Conservation (phyloP, 2,113 vertebrate genomes). For the Scomber scombrus region DNA sequence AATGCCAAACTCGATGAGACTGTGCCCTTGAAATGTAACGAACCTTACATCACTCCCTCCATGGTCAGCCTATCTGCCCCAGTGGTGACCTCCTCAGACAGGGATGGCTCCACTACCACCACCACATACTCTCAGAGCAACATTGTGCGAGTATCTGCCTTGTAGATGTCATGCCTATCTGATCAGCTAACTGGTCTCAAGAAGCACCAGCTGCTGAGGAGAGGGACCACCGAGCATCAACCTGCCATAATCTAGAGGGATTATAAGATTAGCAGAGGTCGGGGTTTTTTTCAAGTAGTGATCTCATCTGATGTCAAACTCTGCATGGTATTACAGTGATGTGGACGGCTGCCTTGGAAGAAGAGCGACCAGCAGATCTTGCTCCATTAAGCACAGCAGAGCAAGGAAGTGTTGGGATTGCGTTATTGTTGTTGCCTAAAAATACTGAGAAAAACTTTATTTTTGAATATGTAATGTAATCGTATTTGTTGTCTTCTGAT, state of each 20-base stretch:
- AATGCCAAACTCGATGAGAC: conserved; percentile 97
- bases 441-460: conserved; percentile 76
- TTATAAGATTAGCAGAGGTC: conserved; percentile 70
- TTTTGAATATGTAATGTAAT: conserved; percentile 79
- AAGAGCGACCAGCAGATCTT: conserved; percentile 71
- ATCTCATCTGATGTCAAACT: conserved; percentile 81
- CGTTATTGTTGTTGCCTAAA: conserved; percentile 77
- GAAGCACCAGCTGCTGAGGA: conserved; percentile 75
- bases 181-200: conserved; percentile 66
- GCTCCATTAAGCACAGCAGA: conserved; percentile 79
- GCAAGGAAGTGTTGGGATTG: conserved; percentile 56
- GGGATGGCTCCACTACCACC: conserved; percentile 89
- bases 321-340: conserved; percentile 76
- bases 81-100: conserved; percentile 91
- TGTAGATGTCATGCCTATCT: conserved; percentile 87
- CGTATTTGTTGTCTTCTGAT: conserved; percentile 72
- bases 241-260: conserved; percentile 82
- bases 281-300: conserved; percentile 64
- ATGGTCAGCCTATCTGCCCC: conserved; percentile 96
- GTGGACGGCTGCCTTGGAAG: conserved; percentile 66
- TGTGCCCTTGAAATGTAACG: conserved; percentile 95
- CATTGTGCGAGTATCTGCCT: conserved; percentile 98
- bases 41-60: conserved; percentile 95
- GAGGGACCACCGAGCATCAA: conserved; percentile 82
- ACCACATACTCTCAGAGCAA: conserved; percentile 93